phyloP scores from a whole-genome alignment of 2,888 invertebrate species.

The Cephus runcator region DNA sequence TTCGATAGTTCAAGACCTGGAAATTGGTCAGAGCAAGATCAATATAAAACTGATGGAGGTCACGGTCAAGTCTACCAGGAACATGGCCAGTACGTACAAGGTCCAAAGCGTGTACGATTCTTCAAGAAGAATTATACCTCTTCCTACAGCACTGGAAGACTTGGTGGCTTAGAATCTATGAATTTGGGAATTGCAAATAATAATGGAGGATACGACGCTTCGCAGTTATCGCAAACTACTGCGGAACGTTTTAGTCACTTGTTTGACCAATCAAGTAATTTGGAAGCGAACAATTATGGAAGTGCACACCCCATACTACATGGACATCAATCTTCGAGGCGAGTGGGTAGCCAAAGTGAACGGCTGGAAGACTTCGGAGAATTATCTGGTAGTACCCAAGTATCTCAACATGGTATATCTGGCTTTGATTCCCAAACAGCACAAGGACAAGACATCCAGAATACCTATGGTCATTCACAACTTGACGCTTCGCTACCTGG shows the following conservation, averaged over 20 bases:
- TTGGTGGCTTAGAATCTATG: background rate
- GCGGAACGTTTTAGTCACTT: background rate
- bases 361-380: conserved; percentile 7
- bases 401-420: conserved; percentile 17
- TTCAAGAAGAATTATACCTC: conserved; percentile 28
- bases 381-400: conserved; percentile 21
- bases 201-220: background rate
- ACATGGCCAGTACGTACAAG: conserved; percentile 41
- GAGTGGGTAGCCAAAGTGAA: conserved; percentile 1
- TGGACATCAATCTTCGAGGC: background rate
- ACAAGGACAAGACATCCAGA: conserved; percentile 11
- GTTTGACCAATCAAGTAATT: background rate
- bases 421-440: conserved; percentile 14
- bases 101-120: conserved; percentile 20
- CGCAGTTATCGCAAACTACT: background rate
- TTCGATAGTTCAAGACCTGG: conserved; percentile 43
- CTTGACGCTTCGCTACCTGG: conserved; percentile 5
- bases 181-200: conserved; percentile 2
- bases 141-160: conserved; percentile 13
- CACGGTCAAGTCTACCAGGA: conserved; percentile 47
- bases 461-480: background rate
- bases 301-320: background rate
- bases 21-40: conserved; percentile 51
- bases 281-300: background rate
- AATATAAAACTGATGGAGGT: conserved; percentile 47